phyloP scores from a whole-genome alignment of 2,888 invertebrate species.

The Sepiola atlantica region DNA sequence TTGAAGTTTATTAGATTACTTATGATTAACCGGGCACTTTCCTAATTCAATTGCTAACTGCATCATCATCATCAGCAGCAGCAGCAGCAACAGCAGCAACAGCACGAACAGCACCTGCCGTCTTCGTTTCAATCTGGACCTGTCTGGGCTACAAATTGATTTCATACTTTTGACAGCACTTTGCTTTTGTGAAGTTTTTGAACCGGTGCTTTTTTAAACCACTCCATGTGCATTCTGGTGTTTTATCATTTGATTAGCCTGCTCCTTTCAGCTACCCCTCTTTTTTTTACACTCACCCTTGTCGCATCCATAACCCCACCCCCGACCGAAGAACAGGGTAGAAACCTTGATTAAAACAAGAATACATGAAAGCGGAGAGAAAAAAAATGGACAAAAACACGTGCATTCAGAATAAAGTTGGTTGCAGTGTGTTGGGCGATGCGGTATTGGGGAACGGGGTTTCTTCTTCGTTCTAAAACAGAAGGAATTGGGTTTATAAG shows the following conservation, averaged over 20 bases:
- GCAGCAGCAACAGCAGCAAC: too few species aligned
- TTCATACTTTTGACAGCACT: constrained; percentile 9
- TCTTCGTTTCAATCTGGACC: constrained; percentile 32
- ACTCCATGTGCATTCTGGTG: not conserved
- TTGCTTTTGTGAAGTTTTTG: constrained; percentile 7
- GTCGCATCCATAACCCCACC: not conserved
- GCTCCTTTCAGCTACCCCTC: not conserved
- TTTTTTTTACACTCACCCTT: too few species aligned
- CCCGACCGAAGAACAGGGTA: not conserved
- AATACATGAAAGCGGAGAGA: not conserved
- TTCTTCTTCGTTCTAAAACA: not conserved
- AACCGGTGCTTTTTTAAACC: not conserved
- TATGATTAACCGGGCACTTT: constrained; percentile 14
- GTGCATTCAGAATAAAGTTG: not conserved
- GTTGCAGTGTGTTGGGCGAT: not conserved
- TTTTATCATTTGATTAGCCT: constrained; percentile 32
- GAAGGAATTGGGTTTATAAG: not conserved
- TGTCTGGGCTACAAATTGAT: constrained; percentile 14
- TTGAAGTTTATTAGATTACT: constrained; percentile 32
- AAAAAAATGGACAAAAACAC: not conserved
- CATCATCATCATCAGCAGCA: too few species aligned
- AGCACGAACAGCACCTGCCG: not conserved
- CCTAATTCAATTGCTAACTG: constrained; percentile 9
- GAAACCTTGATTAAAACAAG: not conserved
- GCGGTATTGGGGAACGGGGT: not conserved